Evolutionary conservation across 1,140 invertebrate species (phyloP), one percentile per base, ranked within the genome.

Genomic region (Oreohelix idahoensis): DNA sequence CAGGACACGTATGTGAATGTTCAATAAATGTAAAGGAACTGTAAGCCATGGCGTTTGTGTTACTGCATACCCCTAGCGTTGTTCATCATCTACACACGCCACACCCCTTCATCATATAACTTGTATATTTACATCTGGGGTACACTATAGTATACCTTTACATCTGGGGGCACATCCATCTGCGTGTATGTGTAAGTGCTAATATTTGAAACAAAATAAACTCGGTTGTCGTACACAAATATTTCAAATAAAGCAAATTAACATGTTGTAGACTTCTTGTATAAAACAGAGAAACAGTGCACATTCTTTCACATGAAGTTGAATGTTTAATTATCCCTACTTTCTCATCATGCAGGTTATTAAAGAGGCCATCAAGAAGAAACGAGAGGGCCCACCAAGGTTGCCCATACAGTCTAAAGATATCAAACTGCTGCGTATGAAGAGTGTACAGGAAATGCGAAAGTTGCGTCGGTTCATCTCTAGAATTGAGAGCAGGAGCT

Each of bases 321-420:
- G 5, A 15, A 8, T 11, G 5, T 74, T 74, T 11, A 42, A 42
- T 2, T 26, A 71, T 71, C 32, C 10, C 36, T 42, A 39, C n/a
- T 74, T 74, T 45, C 71, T 74, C 0, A 26, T 39, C 39, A 0
- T 39, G 83, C 83, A 88, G 53, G 89, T 87, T 5, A 90, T 92
- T 26, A 81, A 84, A 45, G 84, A 91, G n/a, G 79, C 77, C 26
- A 84, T 92, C 63, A 82, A 86, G 74, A 87, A 87, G 71, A 92
- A 90, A 49, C 75, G 84, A 63, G 66, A 80, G 32, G 69, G 53
- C 15, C 85, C 76, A 23, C 84, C 63, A 5, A 42, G 74, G 23
- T 10, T 84, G 26, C 83, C 84, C 1, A 78, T 89, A 73, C 38
- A 84, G 20, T 75, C 83, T 0, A 79, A 83, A 36, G 84, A 87